These are phyloP conservation scores for Oopsacas minuta DNA, from an alignment of 37 sponge, comb jelly and placozoan genomes.

Conservation along the genomic window DNA sequence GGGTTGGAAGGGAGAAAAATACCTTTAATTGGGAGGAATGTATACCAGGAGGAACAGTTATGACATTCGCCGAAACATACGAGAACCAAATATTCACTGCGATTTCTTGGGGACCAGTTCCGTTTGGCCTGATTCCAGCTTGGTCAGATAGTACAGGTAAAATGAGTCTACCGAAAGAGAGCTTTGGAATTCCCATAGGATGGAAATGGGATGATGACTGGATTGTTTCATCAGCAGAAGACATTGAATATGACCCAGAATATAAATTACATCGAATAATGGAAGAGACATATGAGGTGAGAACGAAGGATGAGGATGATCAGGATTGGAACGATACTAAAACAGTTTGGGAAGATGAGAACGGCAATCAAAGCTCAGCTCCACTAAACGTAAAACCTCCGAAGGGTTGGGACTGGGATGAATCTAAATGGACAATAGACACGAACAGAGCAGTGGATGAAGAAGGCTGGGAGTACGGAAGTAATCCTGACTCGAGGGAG, in stretches of 20 bases:
- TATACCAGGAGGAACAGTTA: not conserved
- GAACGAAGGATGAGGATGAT: not conserved
- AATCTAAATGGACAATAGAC: constrained; percentile 60
- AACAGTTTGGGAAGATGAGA: not conserved
- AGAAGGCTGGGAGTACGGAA: constrained; percentile 33
- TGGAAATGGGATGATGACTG: not conserved
- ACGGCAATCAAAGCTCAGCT: not conserved
- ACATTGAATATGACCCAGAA: constrained; percentile 7
- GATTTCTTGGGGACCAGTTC: not conserved
- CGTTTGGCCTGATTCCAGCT: not conserved
- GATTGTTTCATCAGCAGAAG: constrained; percentile 1
- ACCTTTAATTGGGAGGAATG: not conserved
- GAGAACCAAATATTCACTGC: not conserved
- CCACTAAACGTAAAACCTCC: constrained; percentile 35
- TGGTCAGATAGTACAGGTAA: constrained; percentile 2
- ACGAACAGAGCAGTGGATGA: constrained; percentile 85
- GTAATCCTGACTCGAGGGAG: not conserved
- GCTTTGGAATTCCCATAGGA: not conserved
- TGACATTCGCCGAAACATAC: constrained; percentile 14
- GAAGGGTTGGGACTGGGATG: constrained; percentile 80
- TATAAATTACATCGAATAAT: not conserved
- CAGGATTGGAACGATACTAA: not conserved
- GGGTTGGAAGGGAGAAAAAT: not conserved
- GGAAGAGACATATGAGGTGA: not conserved
- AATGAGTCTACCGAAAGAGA: not conserved